Evolutionary conservation across 2,113 vertebrate genomes (phyloP), one percentile per base, ranked within the genome.

Genomic region (Puma concolor): DNA sequence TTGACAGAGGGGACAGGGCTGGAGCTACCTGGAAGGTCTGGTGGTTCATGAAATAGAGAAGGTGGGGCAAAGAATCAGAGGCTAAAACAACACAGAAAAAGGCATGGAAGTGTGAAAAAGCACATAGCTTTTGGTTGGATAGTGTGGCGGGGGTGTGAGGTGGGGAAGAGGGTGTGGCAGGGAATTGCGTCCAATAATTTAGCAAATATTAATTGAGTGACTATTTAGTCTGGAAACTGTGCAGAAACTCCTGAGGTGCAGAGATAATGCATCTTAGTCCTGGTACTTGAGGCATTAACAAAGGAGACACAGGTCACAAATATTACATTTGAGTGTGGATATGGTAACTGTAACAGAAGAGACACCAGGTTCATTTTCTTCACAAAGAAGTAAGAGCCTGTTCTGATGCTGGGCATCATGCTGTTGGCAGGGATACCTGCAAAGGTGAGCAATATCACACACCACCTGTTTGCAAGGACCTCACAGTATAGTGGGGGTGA

Each of bases 401-500:
- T 14, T 12, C 19, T 19, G 27, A 54, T 83, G 69, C 12, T 27
- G 60, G 60, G 13, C 33, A 33, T 36, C 19, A 13, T 2, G 10
- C 9, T 72, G 9, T 63, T 50, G 36, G 23, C 44, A 21, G 50
- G 33, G 4, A 33, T 38, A 29, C 31, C 14, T 33, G 33, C 23
- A 33, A 17, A 76, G 36, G 33, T 52, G 27, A 72, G 50, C n/a
- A 66, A 2, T 3, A 21, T 16, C 4, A 21, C 5, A 66, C 23
- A 38, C 6, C 3, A 0, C 19, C 48, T 19, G 31, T n/a, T 4
- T 0, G 1, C 4, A 3, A 66, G 67, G 38, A 41, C 71, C 63
- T 12, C 52, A 10, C 4, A 27, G 16, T 16, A 5, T 31, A 16
- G 41, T 7, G 21, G 67, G 11, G 79, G 29, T 2, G 4, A 12